Percentiles rank a stretch among this genome's conserved stretches.
Conservation (phyloP, 2,113 vertebrate species). For the Corythaeola cristata region DNA sequence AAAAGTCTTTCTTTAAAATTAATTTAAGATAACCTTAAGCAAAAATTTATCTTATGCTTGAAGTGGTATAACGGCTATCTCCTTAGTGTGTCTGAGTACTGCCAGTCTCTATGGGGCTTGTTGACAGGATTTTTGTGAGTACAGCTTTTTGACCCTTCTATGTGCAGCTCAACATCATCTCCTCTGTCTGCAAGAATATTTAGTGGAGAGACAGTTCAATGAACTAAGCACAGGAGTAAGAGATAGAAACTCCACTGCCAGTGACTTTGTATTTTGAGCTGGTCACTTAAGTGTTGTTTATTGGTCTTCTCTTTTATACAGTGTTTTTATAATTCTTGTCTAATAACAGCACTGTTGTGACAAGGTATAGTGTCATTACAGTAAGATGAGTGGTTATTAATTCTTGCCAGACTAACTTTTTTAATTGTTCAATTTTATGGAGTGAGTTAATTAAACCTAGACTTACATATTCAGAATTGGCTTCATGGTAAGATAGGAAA, state of each 20-base stretch:
- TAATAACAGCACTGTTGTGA: not conserved
- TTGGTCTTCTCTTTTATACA: not conserved
- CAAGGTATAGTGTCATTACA: not conserved
- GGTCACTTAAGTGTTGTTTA: not conserved
- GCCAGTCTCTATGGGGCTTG: not conserved
- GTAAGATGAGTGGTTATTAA: not conserved
- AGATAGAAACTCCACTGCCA: not conserved
- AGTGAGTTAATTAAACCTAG: not conserved
- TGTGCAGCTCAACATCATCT: conserved; percentile 19
- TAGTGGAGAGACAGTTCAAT: not conserved
- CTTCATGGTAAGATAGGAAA: not conserved
- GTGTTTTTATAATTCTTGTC: not conserved
- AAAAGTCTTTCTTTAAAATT: conserved; percentile 60
- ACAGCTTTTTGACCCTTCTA: not conserved
- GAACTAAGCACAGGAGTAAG: not conserved
- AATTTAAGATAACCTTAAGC: conserved; percentile 35
- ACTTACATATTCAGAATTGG: not conserved
- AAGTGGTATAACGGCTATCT: conserved; percentile 16
- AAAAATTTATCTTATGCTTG: conserved; percentile 21
- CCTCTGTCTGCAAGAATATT: not conserved
- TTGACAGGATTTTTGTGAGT: not conserved
- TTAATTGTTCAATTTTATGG: not conserved
- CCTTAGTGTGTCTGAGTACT: not conserved
- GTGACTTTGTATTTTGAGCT: not conserved
- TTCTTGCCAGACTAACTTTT: not conserved